A percentile compares a stretch with the other conserved stretches of the same genome.
Conservation (phyloP, 2,797 vertebrate genomes). For the Bryconaethiops microstoma region DNA sequence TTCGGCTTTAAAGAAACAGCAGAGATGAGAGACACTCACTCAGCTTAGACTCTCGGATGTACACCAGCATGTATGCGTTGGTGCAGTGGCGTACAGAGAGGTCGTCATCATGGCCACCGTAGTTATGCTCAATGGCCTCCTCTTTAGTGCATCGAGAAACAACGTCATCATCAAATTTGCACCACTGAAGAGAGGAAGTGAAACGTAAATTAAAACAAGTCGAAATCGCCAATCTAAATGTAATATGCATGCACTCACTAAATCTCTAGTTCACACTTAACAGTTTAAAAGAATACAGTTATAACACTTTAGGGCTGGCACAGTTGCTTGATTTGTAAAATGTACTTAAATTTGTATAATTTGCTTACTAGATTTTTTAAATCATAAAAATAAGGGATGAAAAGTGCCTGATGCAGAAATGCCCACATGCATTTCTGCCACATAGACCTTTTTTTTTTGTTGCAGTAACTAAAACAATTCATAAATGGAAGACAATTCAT, state of each 20-base stretch:
- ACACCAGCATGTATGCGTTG: constrained; percentile 98
- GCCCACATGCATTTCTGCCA: too few species aligned
- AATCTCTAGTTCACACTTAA: not conserved
- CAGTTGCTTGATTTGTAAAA: not conserved
- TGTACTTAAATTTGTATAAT: too few species aligned
- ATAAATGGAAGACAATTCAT: too few species aligned
- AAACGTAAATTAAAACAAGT: not conserved
- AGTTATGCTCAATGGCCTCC: constrained; percentile 98
- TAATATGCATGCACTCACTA: not conserved
- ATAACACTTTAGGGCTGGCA: not conserved
- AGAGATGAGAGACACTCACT: constrained; percentile 77
- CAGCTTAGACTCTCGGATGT: constrained; percentile 97
- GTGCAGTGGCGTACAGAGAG: constrained; percentile 98
- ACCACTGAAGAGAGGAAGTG: constrained; percentile 83
- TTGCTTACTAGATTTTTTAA: too few species aligned
- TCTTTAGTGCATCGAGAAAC: constrained; percentile 98
- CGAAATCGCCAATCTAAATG: not conserved
- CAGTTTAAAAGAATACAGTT: not conserved
- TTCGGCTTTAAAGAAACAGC: not conserved
- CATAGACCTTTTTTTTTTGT: too few species aligned
- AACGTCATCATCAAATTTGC: constrained; percentile 97
- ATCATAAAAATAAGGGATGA: too few species aligned
- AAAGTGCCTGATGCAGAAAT: too few species aligned
- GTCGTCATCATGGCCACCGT: constrained; percentile 95
- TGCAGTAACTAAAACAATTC: too few species aligned